Percentiles rank a stretch among this genome's conserved stretches.
phyloP scores from a whole-genome alignment of 23 tunicate genomes.

The Trididemnum miniatum region DNA sequence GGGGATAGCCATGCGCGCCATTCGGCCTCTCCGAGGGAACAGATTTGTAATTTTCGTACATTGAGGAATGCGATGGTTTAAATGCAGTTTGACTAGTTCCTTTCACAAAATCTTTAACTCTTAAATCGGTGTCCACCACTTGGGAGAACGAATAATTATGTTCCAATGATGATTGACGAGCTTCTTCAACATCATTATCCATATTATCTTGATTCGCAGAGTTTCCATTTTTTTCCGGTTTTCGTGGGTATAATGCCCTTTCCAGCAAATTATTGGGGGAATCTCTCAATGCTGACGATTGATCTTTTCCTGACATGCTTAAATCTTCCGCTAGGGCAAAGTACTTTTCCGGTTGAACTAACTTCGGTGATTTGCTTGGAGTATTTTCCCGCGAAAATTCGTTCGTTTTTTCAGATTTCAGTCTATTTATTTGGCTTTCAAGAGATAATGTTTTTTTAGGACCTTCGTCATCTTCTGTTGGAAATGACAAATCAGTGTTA shows the following conservation, averaged over 20 bases:
- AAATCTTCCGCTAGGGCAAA: conserved; percentile 14
- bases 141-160: conserved; percentile 2
- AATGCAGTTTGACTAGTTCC: not conserved
- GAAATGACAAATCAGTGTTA: too few relatives aligned
- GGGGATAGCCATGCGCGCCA: not conserved
- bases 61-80: too few relatives aligned
- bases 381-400: not conserved
- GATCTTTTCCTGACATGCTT: not conserved
- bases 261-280: not conserved
- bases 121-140: conserved; percentile 8
- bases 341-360: not conserved
- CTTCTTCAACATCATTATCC: not conserved
- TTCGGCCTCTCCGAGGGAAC: not conserved
- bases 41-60: not conserved
- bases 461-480: too few relatives aligned
- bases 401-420: not conserved
- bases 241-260: not conserved
- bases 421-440: not conserved
- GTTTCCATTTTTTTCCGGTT: not conserved
- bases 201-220: too few relatives aligned
- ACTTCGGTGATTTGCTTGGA: not conserved
- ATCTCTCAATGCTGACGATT: not conserved
- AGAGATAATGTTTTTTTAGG: too few relatives aligned
- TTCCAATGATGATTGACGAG: not conserved
- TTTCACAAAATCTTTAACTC: not conserved